Evolutionary conservation across 37 sponge, comb jelly and placozoan species (phyloP).

Genomic region (Aphrocallistes beatrix): DNA sequence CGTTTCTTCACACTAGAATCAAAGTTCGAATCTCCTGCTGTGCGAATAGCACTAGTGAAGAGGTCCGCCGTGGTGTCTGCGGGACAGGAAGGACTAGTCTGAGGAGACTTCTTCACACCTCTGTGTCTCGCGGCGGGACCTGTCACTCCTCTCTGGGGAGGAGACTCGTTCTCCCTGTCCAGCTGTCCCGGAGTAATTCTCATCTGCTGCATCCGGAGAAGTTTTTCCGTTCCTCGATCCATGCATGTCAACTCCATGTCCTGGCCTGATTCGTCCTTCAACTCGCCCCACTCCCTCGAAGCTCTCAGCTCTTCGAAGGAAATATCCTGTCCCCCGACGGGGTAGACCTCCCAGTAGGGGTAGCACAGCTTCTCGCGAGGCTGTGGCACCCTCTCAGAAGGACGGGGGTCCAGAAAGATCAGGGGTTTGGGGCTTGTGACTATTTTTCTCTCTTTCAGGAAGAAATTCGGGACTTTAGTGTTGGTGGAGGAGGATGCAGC

Average conservation of each 20-base stretch:
- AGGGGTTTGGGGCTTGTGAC: not conserved
- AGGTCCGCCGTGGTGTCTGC: no score
- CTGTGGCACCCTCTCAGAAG: not conserved
- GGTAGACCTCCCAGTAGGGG: conserved; percentile 14
- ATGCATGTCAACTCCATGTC: conserved; percentile 11
- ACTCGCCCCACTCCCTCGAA: not conserved
- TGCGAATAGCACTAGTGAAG: no score
- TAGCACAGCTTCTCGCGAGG: not conserved
- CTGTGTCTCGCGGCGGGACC: no score
- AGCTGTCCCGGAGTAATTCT: no score
- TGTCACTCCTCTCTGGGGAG: no score
- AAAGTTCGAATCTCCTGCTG: no score
- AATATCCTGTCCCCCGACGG: not conserved
- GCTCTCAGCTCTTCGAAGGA: not conserved
- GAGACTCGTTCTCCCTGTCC: no score
- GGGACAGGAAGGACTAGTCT: no score
- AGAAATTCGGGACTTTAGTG: not conserved
- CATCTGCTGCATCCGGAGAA: no score
- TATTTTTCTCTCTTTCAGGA: not conserved
- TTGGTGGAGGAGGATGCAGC: not conserved
- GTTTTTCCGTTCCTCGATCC: not conserved
- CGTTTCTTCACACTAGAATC: no score
- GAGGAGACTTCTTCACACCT: no score
- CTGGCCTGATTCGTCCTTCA: not conserved
- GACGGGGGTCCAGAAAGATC: not conserved